These are phyloP conservation scores for Torymus tubicola DNA, from an alignment of 2,888 invertebrate genomes.

Conservation along the genomic window DNA sequence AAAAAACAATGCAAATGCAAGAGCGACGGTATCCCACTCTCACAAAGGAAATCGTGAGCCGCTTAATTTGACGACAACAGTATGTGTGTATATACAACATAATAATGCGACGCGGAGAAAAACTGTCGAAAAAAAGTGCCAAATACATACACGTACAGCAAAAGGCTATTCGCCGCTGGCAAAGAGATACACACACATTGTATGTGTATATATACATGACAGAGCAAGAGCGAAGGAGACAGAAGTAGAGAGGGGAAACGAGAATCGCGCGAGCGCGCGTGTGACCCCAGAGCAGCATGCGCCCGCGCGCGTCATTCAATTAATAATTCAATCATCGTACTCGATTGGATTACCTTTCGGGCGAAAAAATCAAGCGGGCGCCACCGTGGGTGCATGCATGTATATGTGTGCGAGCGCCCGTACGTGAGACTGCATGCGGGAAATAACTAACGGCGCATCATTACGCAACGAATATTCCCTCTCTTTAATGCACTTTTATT, in stretches of 20 bases:
- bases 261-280: too few species aligned
- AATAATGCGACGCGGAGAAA: background rate
- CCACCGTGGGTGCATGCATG: background rate
- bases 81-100: background rate
- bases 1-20: background rate
- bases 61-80: conserved; percentile 5
- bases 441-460: conserved; percentile 66
- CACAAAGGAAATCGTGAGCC: conserved; percentile 1
- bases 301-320: conserved; percentile 72
- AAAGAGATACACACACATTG: background rate
- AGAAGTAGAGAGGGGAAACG: background rate
- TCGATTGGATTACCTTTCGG: conserved; percentile 73
- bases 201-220: too few species aligned
- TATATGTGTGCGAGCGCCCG: background rate
- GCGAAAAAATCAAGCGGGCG: conserved; percentile 63
- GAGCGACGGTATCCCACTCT: background rate
- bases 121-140: too few species aligned
- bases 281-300: conserved; percentile 60
- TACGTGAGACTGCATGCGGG: conserved; percentile 47
- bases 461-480: conserved; percentile 61
- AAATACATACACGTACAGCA: too few species aligned
- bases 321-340: conserved; percentile 75
- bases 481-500: conserved; percentile 46
- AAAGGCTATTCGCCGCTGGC: conserved; percentile 9
- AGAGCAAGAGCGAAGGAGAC: too few species aligned